Conservation (phyloP, 2,888 invertebrate genomes). For the Acrocera orbiculus region DNA sequence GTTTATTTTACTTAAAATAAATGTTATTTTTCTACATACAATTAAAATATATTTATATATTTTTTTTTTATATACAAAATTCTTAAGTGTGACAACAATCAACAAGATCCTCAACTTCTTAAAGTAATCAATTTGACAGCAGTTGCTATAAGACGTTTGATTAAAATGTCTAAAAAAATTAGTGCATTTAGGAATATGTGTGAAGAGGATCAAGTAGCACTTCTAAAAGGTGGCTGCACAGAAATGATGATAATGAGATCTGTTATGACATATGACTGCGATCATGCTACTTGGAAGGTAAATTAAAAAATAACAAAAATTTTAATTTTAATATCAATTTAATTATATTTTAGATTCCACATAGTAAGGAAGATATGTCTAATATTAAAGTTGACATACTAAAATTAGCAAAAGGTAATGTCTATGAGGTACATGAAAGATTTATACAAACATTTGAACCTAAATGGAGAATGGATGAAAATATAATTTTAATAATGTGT, state of each 20-base stretch:
- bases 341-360: constrained; percentile 45
- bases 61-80: constrained; percentile 4
- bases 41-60: constrained; percentile 1
- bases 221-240: constrained; percentile 64
- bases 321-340: constrained; percentile 1
- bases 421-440: constrained; percentile 71
- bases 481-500: constrained; percentile 76
- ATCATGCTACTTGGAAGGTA: constrained; percentile 81
- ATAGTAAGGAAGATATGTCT: constrained; percentile 54
- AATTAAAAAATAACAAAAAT: constrained; percentile 3
- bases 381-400: constrained; percentile 77
- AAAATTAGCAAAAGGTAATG: constrained; percentile 76
- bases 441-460: constrained; percentile 75
- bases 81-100: constrained; percentile 24
- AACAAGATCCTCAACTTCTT: constrained; percentile 51
- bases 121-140: constrained; percentile 83
- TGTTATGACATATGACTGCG: constrained; percentile 73
- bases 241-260: constrained; percentile 93
- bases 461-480: constrained; percentile 71
- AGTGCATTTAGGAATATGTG: constrained; percentile 85
- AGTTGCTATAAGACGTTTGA: constrained; percentile 71
- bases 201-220: constrained; percentile 78
- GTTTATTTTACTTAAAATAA: too few relatives aligned
- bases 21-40: background rate
- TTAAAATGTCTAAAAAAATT: constrained; percentile 71